Conservation (phyloP, 2,113 vertebrate genomes). For the Clarias batrachus region DNA sequence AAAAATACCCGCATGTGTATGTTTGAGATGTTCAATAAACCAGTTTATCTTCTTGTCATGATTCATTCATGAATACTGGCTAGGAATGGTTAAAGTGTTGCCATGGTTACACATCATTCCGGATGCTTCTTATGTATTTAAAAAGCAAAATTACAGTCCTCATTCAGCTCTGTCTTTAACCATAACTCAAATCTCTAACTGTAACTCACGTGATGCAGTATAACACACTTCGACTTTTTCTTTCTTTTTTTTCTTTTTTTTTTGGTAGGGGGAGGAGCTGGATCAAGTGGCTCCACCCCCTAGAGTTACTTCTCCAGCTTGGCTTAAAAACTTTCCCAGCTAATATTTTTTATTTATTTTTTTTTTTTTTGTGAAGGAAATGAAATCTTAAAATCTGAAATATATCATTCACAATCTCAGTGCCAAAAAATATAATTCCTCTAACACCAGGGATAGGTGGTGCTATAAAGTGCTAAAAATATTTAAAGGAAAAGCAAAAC, state of each 20-base stretch:
- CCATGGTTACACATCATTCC: neutral
- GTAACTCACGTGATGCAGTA: neutral
- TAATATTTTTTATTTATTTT: neutral
- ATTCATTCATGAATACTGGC: neutral
- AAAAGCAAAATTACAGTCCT: neutral
- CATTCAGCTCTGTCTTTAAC: neutral
- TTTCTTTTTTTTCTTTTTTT: neutral
- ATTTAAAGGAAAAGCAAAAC: neutral
- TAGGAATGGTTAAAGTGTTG: neutral
- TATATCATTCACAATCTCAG: neutral
- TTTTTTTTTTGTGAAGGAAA: neutral
- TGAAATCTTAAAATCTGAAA: neutral
- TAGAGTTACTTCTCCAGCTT: neutral
- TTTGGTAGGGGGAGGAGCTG: neutral
- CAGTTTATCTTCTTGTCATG: neutral
- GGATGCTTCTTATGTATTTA: neutral
- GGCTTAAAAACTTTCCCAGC: neutral
- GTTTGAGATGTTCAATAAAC: neutral
- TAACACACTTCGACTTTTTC: neutral
- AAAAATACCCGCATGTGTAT: neutral
- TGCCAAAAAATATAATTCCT: neutral
- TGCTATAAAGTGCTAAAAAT: neutral
- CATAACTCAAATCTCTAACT: neutral
- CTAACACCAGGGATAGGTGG: neutral
- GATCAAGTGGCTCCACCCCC: neutral